These are phyloP conservation scores for Stegana nigrithorax DNA, from an alignment of 2,888 invertebrate genomes.

Conservation along the genomic window DNA sequence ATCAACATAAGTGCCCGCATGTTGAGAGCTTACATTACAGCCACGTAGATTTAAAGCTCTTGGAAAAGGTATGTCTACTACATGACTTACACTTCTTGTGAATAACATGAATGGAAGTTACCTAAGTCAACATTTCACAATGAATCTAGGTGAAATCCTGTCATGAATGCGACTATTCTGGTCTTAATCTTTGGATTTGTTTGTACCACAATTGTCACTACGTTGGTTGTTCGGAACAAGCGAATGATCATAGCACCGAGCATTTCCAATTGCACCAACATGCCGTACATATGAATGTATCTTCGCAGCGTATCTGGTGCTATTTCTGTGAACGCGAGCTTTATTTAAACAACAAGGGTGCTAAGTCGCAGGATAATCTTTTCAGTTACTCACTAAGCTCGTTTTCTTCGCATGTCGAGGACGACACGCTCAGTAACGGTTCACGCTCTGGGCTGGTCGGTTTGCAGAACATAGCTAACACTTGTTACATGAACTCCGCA, in stretches of 20 bases:
- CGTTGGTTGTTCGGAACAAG: conserved; percentile 86
- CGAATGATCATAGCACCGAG: conserved; percentile 84
- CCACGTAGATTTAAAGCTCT: conserved; percentile 51
- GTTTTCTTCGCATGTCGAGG: conserved; percentile 38
- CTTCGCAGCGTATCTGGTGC: conserved; percentile 89
- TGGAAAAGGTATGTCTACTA: conserved; percentile 41
- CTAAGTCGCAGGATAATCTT: conserved; percentile 50
- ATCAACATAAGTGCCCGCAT: conserved; percentile 44
- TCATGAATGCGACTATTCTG: conserved; percentile 78
- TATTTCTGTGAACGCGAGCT: conserved; percentile 88
- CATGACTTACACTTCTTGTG: not conserved
- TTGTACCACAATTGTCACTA: conserved; percentile 82
- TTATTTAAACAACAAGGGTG: conserved; percentile 68
- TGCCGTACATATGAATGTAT: conserved; percentile 86
- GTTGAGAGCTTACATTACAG: conserved; percentile 41
- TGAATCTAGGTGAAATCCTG: conserved; percentile 72
- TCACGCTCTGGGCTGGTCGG: conserved; percentile 78
- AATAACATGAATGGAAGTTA: not conserved
- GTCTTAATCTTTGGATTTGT: conserved; percentile 89
- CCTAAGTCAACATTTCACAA: conserved; percentile 9
- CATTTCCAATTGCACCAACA: conserved; percentile 82
- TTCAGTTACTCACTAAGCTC: conserved; percentile 49
- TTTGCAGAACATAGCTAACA: conserved; percentile 95
- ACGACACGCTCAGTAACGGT: conserved; percentile 44
- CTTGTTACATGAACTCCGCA: conserved; percentile 99